Evolutionary conservation across 2,797 vertebrate genomes (phyloP).

Genomic region (Clarias fuscus): DNA sequence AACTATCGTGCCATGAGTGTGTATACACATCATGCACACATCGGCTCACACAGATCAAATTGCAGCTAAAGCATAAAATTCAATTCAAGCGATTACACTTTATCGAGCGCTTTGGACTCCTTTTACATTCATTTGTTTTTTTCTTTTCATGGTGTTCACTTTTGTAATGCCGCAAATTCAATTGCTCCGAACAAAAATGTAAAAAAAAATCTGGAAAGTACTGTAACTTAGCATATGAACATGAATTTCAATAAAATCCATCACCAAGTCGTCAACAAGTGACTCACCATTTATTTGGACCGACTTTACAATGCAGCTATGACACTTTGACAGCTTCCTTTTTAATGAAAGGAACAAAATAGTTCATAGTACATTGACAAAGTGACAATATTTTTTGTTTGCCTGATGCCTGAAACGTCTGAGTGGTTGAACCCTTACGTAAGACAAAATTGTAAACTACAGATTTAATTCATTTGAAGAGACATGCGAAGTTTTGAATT

Average conservation of each 20-base stretch:
- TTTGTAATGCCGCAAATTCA: not conserved
- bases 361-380: conserved; percentile 2
- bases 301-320: conserved; percentile 1
- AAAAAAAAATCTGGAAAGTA: not conserved
- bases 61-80: conserved; percentile 22
- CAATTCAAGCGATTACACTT: not conserved
- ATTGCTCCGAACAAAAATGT: not conserved
- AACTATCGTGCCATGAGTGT: not conserved
- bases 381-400: conserved; percentile 16
- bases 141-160: not conserved
- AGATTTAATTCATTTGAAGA: not conserved
- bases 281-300: conserved; percentile 1
- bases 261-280: conserved; percentile 3
- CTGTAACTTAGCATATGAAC: no score
- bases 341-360: conserved; percentile 9
- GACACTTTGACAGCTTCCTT: conserved; percentile 25
- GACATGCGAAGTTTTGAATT: no score
- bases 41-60: not conserved
- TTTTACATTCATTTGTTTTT: not conserved
- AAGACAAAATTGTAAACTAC: not conserved
- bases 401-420: not conserved
- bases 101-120: not conserved
- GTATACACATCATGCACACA: not conserved
- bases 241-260: not conserved
- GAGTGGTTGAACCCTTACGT: not conserved